Percentiles rank a stretch among this genome's conserved stretches.
These are phyloP conservation scores for Coreius guichenoti DNA, from an alignment of 2,797 vertebrate species.

Conservation along the genomic window DNA sequence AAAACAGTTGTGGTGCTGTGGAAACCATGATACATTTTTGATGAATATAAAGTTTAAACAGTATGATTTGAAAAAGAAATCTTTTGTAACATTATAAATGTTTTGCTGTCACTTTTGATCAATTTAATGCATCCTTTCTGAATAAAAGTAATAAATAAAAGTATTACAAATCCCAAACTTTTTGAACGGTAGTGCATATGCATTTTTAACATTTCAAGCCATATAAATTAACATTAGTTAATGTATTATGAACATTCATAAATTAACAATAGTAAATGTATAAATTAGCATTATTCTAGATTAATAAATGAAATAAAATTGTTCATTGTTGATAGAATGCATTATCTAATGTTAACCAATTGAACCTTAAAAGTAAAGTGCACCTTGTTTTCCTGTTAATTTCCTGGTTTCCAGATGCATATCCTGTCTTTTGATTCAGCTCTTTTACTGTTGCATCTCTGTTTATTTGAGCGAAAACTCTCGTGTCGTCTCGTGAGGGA, in stretches of 20 bases:
- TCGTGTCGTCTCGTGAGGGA: not conserved
- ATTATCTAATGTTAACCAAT: not conserved
- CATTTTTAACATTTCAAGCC: not conserved
- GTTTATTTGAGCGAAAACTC: conserved; percentile 5
- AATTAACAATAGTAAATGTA: not conserved
- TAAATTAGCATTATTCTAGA: not conserved
- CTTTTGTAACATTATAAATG: too few relatives aligned
- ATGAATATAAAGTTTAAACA: too few relatives aligned
- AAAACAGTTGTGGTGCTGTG: too few relatives aligned
- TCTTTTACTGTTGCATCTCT: not conserved
- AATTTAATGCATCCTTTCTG: too few relatives aligned
- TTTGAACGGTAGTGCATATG: too few relatives aligned
- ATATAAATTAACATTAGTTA: not conserved
- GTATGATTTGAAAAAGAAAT: too few relatives aligned
- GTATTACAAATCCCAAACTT: too few relatives aligned
- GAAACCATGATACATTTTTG: too few relatives aligned
- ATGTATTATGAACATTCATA: not conserved
- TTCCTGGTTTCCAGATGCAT: not conserved
- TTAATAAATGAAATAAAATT: not conserved
- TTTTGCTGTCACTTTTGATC: too few relatives aligned
- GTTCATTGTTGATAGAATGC: not conserved
- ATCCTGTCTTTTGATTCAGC: conserved; percentile 3
- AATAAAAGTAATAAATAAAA: too few relatives aligned
- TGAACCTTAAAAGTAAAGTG: not conserved
- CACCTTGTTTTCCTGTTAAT: not conserved